These are phyloP conservation scores for Lophotriccus pileatus DNA, from an alignment of 2,797 vertebrate species.

Conservation along the genomic window DNA sequence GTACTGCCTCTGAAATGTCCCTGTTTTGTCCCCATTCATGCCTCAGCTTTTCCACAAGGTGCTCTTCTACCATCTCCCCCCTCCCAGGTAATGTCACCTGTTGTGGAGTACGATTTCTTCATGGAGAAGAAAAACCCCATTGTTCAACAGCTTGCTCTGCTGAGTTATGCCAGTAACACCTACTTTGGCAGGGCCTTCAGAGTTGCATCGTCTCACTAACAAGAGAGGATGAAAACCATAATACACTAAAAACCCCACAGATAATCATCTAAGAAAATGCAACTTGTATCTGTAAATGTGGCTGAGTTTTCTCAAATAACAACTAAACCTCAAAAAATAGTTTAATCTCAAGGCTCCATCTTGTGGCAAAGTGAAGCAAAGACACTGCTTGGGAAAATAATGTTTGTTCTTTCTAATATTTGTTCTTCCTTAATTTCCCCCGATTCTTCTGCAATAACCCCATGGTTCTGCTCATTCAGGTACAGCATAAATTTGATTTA, in stretches of 20 bases:
- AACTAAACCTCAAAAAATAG: too few relatives aligned
- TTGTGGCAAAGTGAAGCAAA: constrained; percentile 45
- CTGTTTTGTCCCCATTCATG: background rate
- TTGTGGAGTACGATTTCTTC: background rate
- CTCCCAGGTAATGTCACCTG: background rate
- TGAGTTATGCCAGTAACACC: background rate
- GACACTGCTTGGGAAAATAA: background rate
- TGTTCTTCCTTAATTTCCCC: background rate
- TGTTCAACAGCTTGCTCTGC: background rate
- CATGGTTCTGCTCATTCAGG: rapidly evolving
- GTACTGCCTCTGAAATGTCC: background rate
- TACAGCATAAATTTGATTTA: rapidly evolving
- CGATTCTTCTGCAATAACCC: rapidly evolving
- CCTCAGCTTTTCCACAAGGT: background rate
- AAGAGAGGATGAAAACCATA: background rate
- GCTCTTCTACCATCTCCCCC: background rate
- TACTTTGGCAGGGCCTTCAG: background rate
- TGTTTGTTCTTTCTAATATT: background rate
- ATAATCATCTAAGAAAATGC: background rate
- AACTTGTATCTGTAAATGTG: background rate
- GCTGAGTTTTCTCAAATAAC: background rate
- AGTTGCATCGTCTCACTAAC: background rate
- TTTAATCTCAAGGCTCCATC: constrained; percentile 60
- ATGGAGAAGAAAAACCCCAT: background rate
- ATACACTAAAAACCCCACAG: background rate